Percentiles rank a stretch among this genome's conserved stretches.
Evolutionary conservation across 2,888 invertebrate genomes (phyloP).

Genomic region (Amphipoea lucens): DNA sequence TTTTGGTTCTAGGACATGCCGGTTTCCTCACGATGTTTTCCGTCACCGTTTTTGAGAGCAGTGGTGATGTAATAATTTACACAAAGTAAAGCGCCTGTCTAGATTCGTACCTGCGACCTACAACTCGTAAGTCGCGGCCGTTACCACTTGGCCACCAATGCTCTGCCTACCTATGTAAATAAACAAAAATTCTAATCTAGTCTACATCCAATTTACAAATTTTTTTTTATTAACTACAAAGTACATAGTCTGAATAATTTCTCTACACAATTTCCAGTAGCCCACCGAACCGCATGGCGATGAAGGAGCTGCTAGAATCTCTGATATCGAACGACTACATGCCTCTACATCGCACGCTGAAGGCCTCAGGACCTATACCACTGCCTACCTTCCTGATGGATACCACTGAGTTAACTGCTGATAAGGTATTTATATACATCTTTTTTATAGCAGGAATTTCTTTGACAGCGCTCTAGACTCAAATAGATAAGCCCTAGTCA

Average conservation of each 20-base stretch:
- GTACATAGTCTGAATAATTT: not conserved
- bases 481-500: no score
- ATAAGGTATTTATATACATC: constrained; percentile 75
- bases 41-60: no score
- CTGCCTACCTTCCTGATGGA: constrained; percentile 83
- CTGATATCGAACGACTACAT: constrained; percentile 83
- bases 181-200: not conserved
- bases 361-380: constrained; percentile 84
- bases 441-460: not conserved
- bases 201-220: not conserved
- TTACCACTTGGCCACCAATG: no score
- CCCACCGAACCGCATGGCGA: constrained; percentile 84
- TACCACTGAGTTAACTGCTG: constrained; percentile 75
- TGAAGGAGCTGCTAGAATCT: constrained; percentile 86
- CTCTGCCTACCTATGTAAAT: not conserved
- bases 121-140: no score
- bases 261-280: constrained; percentile 69
- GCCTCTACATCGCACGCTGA: constrained; percentile 83
- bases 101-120: no score
- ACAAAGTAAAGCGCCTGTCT: no score
- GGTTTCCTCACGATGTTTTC: no score
- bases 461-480: not conserved
- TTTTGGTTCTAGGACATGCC: no score
- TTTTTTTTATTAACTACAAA: not conserved
- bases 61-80: no score